Evolutionary conservation across 2,888 invertebrate species (phyloP).

Genomic region (Endomychus coccineus): DNA sequence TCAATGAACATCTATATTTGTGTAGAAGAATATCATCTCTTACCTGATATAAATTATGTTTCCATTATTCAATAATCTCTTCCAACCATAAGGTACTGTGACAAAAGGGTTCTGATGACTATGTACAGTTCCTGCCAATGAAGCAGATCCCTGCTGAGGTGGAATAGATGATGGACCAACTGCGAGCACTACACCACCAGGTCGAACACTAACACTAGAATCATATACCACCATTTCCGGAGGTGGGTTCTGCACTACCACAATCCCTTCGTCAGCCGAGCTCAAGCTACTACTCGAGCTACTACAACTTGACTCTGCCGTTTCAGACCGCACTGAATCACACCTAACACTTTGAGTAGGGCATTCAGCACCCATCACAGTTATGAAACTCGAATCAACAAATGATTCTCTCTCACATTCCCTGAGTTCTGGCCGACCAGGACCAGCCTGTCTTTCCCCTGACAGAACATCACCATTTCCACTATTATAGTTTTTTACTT

Average conservation of each 20-base stretch:
- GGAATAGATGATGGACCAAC: conserved; percentile 33
- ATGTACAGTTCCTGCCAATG: conserved; percentile 27
- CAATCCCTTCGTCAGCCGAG: conserved; percentile 41
- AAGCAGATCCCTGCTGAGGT: conserved; percentile 18
- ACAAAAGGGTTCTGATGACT: conserved; percentile 21
- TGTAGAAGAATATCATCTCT: no score
- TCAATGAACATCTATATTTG: no score
- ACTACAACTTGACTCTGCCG: conserved; percentile 52
- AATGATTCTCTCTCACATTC: conserved; percentile 35
- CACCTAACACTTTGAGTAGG: conserved; percentile 42
- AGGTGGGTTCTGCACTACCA: conserved; percentile 32
- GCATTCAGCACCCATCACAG: conserved; percentile 40
- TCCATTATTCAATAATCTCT: conserved; percentile 62
- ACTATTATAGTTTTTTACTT: conserved; percentile 25
- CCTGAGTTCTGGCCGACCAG: conserved; percentile 30
- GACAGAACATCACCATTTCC: conserved; percentile 30
- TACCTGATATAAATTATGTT: conserved; percentile 73
- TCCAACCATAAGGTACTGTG: conserved; percentile 70
- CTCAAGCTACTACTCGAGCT: conserved; percentile 48
- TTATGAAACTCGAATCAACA: conserved; percentile 34
- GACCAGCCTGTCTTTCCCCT: conserved; percentile 29
- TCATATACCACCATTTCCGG: conserved; percentile 42
- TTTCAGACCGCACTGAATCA: conserved; percentile 53
- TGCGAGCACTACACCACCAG: conserved; percentile 37
- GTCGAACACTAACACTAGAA: conserved; percentile 43